These are phyloP conservation scores for Drosophila lacteicornis DNA, from an alignment of 1,140 invertebrate species.

Conservation along the genomic window DNA sequence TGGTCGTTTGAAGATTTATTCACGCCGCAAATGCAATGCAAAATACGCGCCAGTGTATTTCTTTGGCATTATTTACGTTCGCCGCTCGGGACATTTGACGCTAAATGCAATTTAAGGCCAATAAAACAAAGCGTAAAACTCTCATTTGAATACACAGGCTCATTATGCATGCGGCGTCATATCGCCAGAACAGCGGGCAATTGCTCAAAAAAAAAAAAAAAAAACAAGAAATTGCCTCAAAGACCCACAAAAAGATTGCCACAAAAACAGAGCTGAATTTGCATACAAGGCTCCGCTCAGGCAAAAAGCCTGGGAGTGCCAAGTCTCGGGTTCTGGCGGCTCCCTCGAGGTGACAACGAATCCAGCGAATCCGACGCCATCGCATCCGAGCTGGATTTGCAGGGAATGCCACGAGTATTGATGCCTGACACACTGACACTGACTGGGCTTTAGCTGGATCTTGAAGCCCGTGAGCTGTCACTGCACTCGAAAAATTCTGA, in stretches of 20 bases:
- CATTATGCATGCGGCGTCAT: constrained; percentile 82
- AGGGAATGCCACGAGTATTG: constrained; percentile 20
- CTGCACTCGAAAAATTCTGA: constrained; percentile 1
- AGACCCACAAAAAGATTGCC: constrained; percentile 35
- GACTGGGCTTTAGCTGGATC: constrained; percentile 44
- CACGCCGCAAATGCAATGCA: constrained; percentile 34
- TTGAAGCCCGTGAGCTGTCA: constrained; percentile 8
- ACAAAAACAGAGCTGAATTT: constrained; percentile 55
- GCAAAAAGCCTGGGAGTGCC: constrained; percentile 63
- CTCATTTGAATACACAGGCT: constrained; percentile 75
- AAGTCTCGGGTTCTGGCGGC: constrained; percentile 52
- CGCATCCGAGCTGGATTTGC: constrained; percentile 26
- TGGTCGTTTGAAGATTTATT: constrained; percentile 74
- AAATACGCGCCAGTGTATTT: constrained; percentile 34
- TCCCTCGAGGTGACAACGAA: constrained; percentile 67
- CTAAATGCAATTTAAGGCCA: constrained; percentile 82
- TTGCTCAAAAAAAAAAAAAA: constrained; percentile 53
- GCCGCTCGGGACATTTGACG: constrained; percentile 73
- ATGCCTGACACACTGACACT: constrained; percentile 73
- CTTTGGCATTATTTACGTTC: constrained; percentile 59
- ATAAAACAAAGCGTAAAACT: constrained; percentile 76
- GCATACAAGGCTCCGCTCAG: constrained; percentile 61
- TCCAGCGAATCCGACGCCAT: constrained; percentile 17
- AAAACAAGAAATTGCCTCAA: constrained; percentile 13
- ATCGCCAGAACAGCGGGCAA: constrained; percentile 73